Conservation (phyloP, 2,797 vertebrate species). For the Erithacus rubecula region DNA sequence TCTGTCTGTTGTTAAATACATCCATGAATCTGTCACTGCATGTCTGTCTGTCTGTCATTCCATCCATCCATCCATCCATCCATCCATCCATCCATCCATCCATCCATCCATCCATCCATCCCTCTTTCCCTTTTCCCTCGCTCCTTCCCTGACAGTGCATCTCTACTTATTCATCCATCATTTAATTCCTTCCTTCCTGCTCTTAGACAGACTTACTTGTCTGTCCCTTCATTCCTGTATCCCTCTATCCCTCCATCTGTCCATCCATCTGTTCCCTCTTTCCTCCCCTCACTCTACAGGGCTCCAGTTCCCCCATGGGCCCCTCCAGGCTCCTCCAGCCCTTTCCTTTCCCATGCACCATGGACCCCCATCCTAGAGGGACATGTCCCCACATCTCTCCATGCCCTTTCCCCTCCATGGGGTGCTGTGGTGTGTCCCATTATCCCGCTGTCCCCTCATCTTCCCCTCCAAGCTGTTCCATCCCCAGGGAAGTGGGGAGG, state of each 20-base stretch:
- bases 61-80: not conserved
- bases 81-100: not conserved
- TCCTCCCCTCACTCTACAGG: fast-evolving
- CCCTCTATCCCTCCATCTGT: not conserved
- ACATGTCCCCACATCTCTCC: fast-evolving
- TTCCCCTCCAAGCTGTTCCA: not conserved
- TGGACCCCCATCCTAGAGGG: fast-evolving
- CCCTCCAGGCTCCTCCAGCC: not conserved
- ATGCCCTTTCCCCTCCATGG: not conserved
- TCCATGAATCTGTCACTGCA: not conserved
- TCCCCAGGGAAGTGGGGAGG: not conserved
- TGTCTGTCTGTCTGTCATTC: not conserved
- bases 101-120: not conserved
- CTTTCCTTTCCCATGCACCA: not conserved
- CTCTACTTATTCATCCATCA: not conserved
- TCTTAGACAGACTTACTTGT: not conserved
- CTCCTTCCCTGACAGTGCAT: not conserved
- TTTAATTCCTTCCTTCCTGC: not conserved
- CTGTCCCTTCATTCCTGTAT: not conserved
- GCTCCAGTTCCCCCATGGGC: not conserved
- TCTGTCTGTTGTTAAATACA: not conserved
- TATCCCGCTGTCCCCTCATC: not conserved
- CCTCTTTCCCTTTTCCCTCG: not conserved
- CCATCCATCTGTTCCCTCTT: not conserved
- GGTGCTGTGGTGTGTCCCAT: not conserved